Evolutionary conservation across 2,888 invertebrate species (phyloP).

Genomic region (Conchocele bisecta): DNA sequence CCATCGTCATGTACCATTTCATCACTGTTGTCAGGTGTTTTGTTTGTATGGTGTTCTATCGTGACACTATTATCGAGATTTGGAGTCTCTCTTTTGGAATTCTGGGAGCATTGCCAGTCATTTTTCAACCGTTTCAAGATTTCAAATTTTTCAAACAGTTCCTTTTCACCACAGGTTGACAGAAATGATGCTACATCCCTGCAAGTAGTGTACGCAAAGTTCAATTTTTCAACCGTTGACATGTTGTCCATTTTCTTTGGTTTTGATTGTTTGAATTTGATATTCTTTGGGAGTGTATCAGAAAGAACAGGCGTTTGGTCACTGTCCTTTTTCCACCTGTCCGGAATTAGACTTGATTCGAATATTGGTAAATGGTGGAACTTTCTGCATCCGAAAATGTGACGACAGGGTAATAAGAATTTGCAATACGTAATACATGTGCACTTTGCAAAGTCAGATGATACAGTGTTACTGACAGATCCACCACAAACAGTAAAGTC

Average conservation of each 20-base stretch:
- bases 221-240: constrained; percentile 7
- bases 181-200: constrained; percentile 5
- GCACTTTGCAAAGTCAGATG: not conserved
- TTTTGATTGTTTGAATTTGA: not conserved
- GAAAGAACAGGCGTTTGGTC: not conserved
- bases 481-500: not conserved
- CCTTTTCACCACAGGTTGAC: constrained; percentile 2
- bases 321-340: constrained; percentile 5
- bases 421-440: not conserved
- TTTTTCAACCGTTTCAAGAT: not conserved
- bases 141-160: constrained; percentile 1
- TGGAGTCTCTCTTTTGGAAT: not conserved
- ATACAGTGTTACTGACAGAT: not conserved
- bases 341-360: not conserved
- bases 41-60: too few relatives aligned
- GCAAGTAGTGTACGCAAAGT: not conserved
- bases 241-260: not conserved
- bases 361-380: not conserved
- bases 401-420: constrained; percentile 6
- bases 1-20: too few relatives aligned
- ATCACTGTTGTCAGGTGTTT: too few relatives aligned
- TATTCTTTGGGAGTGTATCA: not conserved
- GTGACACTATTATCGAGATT: too few relatives aligned
- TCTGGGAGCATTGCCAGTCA: constrained; percentile 11
- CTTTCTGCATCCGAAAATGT: constrained; percentile 4